Conservation (phyloP, 2,888 invertebrate species). For the Melangyna quadrimaculata region DNA sequence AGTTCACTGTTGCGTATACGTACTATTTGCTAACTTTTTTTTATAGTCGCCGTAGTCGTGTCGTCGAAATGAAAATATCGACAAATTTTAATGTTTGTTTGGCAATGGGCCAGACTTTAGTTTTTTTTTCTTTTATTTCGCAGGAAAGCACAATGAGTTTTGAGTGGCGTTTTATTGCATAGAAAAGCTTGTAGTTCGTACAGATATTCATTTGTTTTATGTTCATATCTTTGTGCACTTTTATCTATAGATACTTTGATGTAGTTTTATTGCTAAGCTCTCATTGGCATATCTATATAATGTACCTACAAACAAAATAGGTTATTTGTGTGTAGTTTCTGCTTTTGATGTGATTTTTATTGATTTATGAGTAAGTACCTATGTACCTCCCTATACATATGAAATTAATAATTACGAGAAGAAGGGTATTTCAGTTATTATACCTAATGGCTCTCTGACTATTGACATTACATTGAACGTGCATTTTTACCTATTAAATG, state of each 20-base stretch:
- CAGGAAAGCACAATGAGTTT: constrained; percentile 9
- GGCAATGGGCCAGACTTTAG: constrained; percentile 7
- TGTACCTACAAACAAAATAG: too few relatives aligned
- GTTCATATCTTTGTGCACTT: neutral
- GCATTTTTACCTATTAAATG: too few relatives aligned
- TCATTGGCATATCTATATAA: constrained; percentile 2
- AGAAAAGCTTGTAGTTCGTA: neutral
- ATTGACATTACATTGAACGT: too few relatives aligned
- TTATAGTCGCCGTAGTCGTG: neutral
- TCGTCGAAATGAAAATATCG: neutral
- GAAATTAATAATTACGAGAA: neutral
- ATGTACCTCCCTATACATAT: too few relatives aligned
- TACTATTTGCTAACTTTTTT: constrained; percentile 29
- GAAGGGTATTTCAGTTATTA: neutral
- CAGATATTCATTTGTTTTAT: too few relatives aligned
- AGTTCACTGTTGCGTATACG: constrained; percentile 46
- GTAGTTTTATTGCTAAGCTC: neutral
- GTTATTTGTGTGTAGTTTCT: neutral
- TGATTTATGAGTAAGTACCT: too few relatives aligned
- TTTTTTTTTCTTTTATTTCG: neutral
- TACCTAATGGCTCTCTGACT: neutral
- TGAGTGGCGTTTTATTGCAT: constrained; percentile 31
- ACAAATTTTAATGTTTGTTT: constrained; percentile 20
- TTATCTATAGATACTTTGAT: neutral
- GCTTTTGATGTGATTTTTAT: neutral